phyloP scores from a whole-genome alignment of 2,888 invertebrate genomes.

The Stenchaetothrips biformis region DNA sequence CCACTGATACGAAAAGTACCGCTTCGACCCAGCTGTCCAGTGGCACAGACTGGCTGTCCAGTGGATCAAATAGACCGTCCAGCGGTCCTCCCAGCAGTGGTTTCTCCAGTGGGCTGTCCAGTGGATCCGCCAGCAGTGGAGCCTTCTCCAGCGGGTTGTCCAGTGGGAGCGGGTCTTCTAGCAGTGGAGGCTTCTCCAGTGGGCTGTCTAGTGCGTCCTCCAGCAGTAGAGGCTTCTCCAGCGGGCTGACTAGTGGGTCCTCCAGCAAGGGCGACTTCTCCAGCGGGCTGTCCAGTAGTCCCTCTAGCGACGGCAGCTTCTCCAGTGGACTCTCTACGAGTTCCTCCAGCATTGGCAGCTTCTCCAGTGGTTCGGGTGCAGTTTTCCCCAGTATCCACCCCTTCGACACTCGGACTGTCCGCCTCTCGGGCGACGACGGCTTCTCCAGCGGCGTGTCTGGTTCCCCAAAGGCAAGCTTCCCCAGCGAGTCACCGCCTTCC shows the following conservation, averaged over 20 bases:
- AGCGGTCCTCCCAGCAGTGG: not conserved
- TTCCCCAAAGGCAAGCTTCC: too few relatives aligned
- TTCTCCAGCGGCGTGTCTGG: not conserved
- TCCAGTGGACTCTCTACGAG: not conserved
- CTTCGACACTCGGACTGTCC: too few relatives aligned
- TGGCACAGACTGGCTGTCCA: not conserved
- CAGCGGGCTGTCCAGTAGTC: not conserved
- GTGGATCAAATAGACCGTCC: not conserved
- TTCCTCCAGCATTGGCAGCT: not conserved
- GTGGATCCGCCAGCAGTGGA: not conserved
- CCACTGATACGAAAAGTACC: not conserved
- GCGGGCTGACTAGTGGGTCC: not conserved
- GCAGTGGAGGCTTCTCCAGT: not conserved
- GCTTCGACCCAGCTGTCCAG: not conserved
- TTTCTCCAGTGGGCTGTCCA: not conserved
- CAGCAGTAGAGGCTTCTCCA: not conserved
- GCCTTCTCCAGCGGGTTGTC: not conserved
- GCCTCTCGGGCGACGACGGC: not conserved
- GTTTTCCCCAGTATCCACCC: too few relatives aligned
- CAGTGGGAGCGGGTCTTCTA: not conserved
- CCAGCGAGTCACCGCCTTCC: not conserved
- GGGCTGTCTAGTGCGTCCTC: not conserved
- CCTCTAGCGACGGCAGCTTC: not conserved
- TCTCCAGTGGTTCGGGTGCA: not conserved
- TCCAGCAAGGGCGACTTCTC: not conserved